A percentile compares a stretch with the other conserved stretches of the same genome.
These are phyloP conservation scores for Hippocampus guttulatus DNA, from an alignment of 2,113 vertebrate species.

Conservation along the genomic window DNA sequence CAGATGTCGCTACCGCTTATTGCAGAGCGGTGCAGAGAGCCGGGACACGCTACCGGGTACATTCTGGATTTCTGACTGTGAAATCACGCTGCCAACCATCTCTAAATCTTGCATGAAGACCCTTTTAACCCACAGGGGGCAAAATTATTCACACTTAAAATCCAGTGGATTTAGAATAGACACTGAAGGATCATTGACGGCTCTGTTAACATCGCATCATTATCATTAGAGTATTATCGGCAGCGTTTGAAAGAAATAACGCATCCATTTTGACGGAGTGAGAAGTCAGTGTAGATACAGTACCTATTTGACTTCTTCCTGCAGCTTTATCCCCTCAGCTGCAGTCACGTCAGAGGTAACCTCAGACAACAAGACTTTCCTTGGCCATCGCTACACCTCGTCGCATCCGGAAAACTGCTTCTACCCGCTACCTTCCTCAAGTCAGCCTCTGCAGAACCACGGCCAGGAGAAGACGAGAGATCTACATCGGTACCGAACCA, in stretches of 20 bases:
- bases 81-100: neutral
- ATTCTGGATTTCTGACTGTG: neutral
- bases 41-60: conserved; percentile 38
- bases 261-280: no score
- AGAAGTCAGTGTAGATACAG: no score
- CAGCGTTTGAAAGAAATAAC: no score
- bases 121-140: neutral
- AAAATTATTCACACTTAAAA: neutral
- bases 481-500: conserved; percentile 6
- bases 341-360: conserved; percentile 34
- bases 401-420: conserved; percentile 64
- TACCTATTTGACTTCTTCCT: neutral
- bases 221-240: no score
- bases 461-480: conserved; percentile 11
- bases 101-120: neutral
- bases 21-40: conserved; percentile 34
- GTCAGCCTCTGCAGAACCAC: conserved; percentile 22
- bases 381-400: conserved; percentile 60
- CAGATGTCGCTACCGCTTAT: conserved; percentile 68
- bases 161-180: neutral
- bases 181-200: neutral
- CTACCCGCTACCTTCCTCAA: conserved; percentile 39
- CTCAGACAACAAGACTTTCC: conserved; percentile 31
- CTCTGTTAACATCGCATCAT: no score
- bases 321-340: conserved; percentile 22